A percentile compares a stretch with the other conserved stretches of the same genome.
Conservation (phyloP, 2,113 vertebrate genomes). For the Prunella himalayana region DNA sequence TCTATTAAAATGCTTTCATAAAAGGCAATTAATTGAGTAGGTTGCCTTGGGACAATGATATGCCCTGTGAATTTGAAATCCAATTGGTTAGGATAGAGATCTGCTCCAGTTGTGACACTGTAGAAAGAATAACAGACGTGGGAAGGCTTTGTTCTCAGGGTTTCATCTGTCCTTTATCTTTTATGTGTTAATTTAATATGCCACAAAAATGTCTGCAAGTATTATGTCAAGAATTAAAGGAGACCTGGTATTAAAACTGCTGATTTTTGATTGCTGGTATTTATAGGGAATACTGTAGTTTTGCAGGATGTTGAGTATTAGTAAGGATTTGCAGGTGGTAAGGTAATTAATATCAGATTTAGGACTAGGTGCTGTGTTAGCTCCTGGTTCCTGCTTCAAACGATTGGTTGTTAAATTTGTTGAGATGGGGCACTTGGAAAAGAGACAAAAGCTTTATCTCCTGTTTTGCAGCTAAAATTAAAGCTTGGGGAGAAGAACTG, state of each 20-base stretch:
- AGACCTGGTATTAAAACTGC: neutral
- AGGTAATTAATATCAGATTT: neutral
- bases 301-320: neutral
- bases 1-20: slow-evolving; percentile 37
- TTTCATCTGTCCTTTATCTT: neutral
- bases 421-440: neutral
- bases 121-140: neutral
- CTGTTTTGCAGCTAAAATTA: neutral
- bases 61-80: neutral
- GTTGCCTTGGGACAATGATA: slow-evolving; percentile 10
- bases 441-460: neutral
- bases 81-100: neutral
- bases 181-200: neutral
- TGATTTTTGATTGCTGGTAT: neutral
- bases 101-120: neutral
- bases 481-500: fast-evolving
- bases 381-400: neutral
- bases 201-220: neutral
- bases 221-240: neutral
- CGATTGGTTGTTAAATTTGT: neutral
- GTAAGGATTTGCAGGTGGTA: neutral
- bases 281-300: neutral
- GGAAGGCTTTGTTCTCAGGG: slow-evolving; percentile 30
- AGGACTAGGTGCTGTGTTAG: neutral
- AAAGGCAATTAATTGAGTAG: neutral